Conservation (phyloP, 2,888 invertebrate species). For the Oasisia sp. region DNA sequence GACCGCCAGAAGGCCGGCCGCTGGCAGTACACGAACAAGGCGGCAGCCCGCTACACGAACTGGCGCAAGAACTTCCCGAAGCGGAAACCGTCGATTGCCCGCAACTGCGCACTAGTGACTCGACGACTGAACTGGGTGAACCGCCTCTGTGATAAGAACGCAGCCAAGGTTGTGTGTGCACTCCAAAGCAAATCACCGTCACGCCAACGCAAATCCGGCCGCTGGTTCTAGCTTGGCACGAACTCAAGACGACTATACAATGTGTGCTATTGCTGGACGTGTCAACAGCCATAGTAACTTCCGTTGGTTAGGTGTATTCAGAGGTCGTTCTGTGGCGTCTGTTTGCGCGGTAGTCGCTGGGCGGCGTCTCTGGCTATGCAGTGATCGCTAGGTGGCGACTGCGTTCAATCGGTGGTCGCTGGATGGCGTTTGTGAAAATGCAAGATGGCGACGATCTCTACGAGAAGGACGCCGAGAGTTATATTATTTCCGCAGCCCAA, state of each 20-base stretch:
- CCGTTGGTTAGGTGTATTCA: neutral
- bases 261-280: neutral
- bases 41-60: constrained; percentile 49
- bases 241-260: neutral
- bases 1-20: constrained; percentile 49
- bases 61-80: constrained; percentile 54
- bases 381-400: neutral
- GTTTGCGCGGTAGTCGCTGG: neutral
- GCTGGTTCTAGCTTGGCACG: neutral
- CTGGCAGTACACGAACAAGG: constrained; percentile 57
- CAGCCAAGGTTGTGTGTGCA: constrained; percentile 38
- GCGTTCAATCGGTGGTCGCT: too few species aligned
- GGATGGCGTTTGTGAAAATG: neutral
- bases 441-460: neutral
- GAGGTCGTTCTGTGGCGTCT: neutral
- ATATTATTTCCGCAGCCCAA: neutral
- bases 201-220: neutral
- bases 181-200: neutral
- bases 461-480: neutral
- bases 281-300: neutral
- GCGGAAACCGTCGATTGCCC: constrained; percentile 38
- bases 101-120: constrained; percentile 60
- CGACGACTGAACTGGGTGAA: constrained; percentile 56
- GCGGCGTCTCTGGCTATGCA: neutral
- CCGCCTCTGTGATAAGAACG: constrained; percentile 57